Conservation (phyloP, 2,797 vertebrate genomes). For the Halcyon badia region DNA sequence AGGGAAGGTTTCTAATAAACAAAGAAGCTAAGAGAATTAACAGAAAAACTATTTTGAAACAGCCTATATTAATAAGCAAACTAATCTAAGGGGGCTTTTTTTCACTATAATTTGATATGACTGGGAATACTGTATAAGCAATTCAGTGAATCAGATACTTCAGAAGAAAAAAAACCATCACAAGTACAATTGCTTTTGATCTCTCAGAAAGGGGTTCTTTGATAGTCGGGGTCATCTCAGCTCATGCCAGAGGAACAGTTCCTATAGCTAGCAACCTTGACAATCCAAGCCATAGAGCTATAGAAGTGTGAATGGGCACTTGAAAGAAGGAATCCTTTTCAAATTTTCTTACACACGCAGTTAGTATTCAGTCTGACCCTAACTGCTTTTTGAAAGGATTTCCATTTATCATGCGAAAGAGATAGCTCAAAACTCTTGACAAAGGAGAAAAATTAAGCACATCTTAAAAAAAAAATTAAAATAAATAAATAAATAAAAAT, state of each 20-base stretch:
- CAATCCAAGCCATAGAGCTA: neutral
- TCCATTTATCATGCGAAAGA: neutral
- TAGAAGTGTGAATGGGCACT: neutral
- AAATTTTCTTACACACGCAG: neutral
- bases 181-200: neutral
- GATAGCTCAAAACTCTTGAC: neutral
- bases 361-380: neutral
- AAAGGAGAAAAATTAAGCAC: neutral
- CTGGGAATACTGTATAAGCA: neutral
- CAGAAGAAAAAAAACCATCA: neutral
- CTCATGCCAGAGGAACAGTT: neutral
- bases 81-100: fast-evolving
- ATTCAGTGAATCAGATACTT: neutral
- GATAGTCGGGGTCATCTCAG: neutral
- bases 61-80: neutral
- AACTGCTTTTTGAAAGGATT: neutral
- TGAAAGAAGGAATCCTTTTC: neutral
- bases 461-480: neutral
- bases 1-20: neutral
- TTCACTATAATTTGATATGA: neutral
- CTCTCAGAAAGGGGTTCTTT: neutral
- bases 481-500: neutral
- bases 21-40: neutral
- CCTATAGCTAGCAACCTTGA: neutral
- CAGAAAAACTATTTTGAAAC: neutral